Conservation (phyloP, 2,888 invertebrate genomes). For the Andrena minutula region DNA sequence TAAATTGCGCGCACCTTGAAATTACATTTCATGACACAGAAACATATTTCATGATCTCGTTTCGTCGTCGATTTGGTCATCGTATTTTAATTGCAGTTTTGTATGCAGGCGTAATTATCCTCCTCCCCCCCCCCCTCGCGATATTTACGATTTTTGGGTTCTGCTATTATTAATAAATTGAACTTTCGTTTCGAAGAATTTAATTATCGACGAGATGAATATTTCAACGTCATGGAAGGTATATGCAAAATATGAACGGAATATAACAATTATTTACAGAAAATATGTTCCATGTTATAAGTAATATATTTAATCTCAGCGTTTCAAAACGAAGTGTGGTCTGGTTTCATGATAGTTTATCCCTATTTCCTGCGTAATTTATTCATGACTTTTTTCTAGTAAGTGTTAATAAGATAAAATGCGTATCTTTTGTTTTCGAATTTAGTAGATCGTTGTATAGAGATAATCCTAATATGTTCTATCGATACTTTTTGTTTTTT, state of each 20-base stretch:
- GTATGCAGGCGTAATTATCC: not conserved
- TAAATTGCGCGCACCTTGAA: conserved; percentile 1
- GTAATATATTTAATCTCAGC: no score
- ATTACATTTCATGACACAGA: not conserved
- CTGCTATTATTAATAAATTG: not conserved
- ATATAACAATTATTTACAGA: no score
- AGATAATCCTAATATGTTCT: no score
- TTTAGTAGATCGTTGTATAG: no score
- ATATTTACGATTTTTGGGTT: conserved; percentile 3
- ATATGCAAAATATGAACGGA: not conserved
- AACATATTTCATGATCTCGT: not conserved
- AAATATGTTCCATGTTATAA: no score
- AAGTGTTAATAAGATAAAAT: no score
- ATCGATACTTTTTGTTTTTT: no score
- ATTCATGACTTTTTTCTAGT: no score
- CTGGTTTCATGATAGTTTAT: no score
- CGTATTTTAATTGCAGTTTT: conserved; percentile 18
- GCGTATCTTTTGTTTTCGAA: no score
- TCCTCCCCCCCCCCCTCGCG: not conserved
- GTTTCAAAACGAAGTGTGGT: no score
- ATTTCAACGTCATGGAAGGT: not conserved
- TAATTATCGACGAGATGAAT: not conserved
- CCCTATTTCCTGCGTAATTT: no score
- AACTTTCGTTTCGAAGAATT: not conserved
- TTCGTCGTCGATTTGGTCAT: not conserved